Evolutionary conservation across 2,797 vertebrate species (phyloP).

Genomic region (Capromys pilorides): DNA sequence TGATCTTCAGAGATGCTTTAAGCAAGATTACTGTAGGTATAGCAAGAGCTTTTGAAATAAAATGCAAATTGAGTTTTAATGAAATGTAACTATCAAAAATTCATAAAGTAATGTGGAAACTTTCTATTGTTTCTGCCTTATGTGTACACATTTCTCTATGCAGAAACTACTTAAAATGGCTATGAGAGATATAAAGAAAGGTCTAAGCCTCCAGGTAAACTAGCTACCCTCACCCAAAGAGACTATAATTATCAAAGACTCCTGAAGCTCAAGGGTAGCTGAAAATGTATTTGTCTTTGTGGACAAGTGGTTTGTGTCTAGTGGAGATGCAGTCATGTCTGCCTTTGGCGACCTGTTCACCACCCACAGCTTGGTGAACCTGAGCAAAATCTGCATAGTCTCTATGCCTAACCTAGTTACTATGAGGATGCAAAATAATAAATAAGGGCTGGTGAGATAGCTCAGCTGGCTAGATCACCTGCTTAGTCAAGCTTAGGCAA

Average conservation of each 20-base stretch:
- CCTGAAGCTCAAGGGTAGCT: not conserved
- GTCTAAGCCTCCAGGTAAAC: not conserved
- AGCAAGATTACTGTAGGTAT: not conserved
- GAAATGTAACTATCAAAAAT: constrained; percentile 34
- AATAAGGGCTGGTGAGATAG: no score
- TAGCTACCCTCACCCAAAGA: not conserved
- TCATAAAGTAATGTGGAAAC: not conserved
- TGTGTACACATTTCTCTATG: not conserved
- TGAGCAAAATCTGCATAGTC: not conserved
- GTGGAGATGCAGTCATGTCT: not conserved
- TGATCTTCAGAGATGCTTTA: constrained; percentile 34
- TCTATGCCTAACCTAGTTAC: constrained; percentile 15
- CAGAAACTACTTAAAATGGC: not conserved
- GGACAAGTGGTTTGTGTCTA: not conserved
- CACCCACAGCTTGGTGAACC: not conserved
- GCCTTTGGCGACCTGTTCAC: not conserved
- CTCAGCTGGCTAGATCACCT: no score
- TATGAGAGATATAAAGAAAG: not conserved
- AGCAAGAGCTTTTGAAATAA: constrained; percentile 58
- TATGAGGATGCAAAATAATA: not conserved
- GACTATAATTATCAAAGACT: not conserved
- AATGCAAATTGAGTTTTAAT: constrained; percentile 39
- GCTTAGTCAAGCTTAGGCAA: no score
- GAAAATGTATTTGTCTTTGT: not conserved
- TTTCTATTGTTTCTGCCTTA: constrained; percentile 53